These are phyloP conservation scores for Trichopria drosophilae DNA, from an alignment of 2,888 invertebrate species.

Conservation along the genomic window DNA sequence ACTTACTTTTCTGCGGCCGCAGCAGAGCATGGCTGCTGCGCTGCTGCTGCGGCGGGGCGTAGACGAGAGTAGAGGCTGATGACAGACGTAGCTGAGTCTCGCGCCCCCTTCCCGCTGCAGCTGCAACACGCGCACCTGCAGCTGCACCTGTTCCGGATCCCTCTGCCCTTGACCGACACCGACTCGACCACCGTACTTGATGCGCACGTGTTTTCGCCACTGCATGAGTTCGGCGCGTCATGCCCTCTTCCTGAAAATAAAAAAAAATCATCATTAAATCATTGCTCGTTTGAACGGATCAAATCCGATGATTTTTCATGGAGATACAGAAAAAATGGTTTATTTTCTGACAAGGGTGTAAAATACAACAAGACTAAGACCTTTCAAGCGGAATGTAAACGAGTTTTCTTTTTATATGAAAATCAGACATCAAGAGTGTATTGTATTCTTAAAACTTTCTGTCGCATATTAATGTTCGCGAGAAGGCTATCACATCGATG, in stretches of 20 bases:
- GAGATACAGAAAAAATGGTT: neutral
- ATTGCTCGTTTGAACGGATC: conserved; percentile 3
- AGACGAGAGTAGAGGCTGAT: conserved; percentile 52
- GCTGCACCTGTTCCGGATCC: conserved; percentile 47
- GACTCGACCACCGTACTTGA: conserved; percentile 60
- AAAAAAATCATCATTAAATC: conserved; percentile 27
- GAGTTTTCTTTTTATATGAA: too few species aligned
- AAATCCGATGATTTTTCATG: neutral
- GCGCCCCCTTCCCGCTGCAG: conserved; percentile 53
- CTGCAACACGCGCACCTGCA: conserved; percentile 58
- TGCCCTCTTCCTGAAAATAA: conserved; percentile 51
- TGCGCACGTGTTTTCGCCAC: conserved; percentile 60
- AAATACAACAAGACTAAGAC: too few species aligned
- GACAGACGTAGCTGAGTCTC: conserved; percentile 53
- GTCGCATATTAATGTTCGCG: too few species aligned
- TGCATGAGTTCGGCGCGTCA: conserved; percentile 59
- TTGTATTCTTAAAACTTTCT: too few species aligned
- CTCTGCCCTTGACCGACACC: conserved; percentile 58
- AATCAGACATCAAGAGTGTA: too few species aligned
- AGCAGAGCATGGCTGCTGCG: conserved; percentile 93
- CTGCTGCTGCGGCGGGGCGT: conserved; percentile 64
- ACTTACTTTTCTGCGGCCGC: conserved; percentile 90
- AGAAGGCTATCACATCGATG: too few species aligned
- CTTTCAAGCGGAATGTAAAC: too few species aligned
- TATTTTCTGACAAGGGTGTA: neutral